Percentiles rank a stretch among this genome's conserved stretches.
Evolutionary conservation across 1,140 invertebrate species (phyloP).

Genomic region (Drosophila pruinosa): DNA sequence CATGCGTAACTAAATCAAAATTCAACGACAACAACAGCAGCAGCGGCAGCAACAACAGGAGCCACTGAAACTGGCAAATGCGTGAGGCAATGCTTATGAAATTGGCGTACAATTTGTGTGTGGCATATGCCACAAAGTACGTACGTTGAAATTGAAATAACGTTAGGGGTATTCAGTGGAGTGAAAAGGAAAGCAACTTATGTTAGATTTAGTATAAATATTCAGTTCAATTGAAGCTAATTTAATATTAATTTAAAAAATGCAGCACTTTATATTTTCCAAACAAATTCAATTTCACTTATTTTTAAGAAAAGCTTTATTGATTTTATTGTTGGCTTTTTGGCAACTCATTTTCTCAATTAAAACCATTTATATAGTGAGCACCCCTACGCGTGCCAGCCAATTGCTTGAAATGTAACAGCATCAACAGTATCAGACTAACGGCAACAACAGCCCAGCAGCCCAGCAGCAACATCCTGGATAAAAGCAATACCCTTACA

Average conservation of each 20-base stretch:
- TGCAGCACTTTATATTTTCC: too few relatives aligned
- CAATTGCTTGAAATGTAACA: slow-evolving; percentile 14
- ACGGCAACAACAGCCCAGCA: slow-evolving; percentile 16
- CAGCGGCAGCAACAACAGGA: slow-evolving; percentile 19
- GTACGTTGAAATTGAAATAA: not conserved
- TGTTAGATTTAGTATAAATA: too few relatives aligned
- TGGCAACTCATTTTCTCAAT: too few relatives aligned
- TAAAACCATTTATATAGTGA: too few relatives aligned
- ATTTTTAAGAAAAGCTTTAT: too few relatives aligned
- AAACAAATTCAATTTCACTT: too few relatives aligned
- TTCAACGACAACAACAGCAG: slow-evolving; percentile 46
- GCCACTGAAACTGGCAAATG: slow-evolving; percentile 17
- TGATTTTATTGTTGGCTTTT: too few relatives aligned
- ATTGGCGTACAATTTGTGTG: slow-evolving; percentile 59
- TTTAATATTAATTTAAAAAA: too few relatives aligned
- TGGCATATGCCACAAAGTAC: slow-evolving; percentile 32
- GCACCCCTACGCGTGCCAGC: slow-evolving; percentile 10
- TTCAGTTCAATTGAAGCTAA: too few relatives aligned
- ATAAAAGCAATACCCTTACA: slow-evolving; percentile 35
- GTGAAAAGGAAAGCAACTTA: too few relatives aligned
- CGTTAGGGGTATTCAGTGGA: slow-evolving; percentile 38
- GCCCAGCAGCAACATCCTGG: slow-evolving; percentile 7
- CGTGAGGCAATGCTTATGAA: slow-evolving; percentile 54
- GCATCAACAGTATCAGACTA: not conserved
- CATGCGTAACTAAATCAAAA: slow-evolving; percentile 79